Evolutionary conservation across 1,140 invertebrate genomes (phyloP), one percentile per base, ranked within the genome.

Genomic region (Amyelois transitella): DNA sequence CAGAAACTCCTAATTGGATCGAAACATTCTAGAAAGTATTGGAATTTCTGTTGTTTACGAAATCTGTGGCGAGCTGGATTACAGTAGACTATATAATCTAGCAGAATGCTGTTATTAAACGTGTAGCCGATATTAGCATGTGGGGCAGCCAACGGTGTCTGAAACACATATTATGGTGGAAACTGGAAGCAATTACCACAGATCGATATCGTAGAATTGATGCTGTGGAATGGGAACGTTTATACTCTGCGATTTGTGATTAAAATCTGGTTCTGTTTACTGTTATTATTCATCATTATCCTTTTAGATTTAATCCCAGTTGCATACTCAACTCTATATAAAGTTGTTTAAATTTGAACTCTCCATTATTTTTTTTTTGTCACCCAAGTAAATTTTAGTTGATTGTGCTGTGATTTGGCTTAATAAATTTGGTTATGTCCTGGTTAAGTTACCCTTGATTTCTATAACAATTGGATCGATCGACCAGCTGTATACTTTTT

Each of bases 61-160:
- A 32, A 32, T 6, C 4, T 32, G 5, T 38, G 0, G n/a, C 32
- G 2, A 38, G 32, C 32, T 8, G 32, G 32, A 14, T 38, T 14
- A 38, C 32, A 38, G n/a, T 38, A 38, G n/a, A 38, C 32, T 38
- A n/a, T 10, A 32, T n/a, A n/a, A 28, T 43, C 17, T 32, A 51
- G 22, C 1, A 51, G 25, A 38, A 51, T 38, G 50, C 17, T 20
- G 53, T 49, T 53, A 57, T 55, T 50, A 65, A 54, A 43, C 57
- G 61, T 58, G 57, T 66, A 67, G 54, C 59, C 43, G 57, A 44
- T 69, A 38, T 38, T 38, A 38, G 32, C 32, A 38, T 38, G 60
- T 66, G 64, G 58, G 62, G 67, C 62, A 66, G 18, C 53, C 70
- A 79, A 79, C 74, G 70, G 72, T 62, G 62, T 18, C 51, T 45